Base-by-base conservation (phyloP, 1,140 invertebrate species). In the Coelopa frigida region DNA sequence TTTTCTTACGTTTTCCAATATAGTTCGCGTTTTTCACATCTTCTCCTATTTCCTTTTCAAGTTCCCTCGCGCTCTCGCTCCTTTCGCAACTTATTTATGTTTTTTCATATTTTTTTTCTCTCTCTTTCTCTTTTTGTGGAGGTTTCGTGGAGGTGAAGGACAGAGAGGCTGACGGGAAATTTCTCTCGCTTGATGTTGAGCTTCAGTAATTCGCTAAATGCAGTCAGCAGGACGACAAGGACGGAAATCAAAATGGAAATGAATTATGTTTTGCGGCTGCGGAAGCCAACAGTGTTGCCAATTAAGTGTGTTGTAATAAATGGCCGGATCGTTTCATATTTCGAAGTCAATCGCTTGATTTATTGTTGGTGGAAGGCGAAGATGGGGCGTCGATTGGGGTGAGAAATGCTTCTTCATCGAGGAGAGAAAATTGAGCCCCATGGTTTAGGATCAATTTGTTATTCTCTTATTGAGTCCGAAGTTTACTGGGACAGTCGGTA, bases 141-240 rank as follows among this genome's bases (percentile, higher is more conserved):
- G 17, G 22, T 22, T 23, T 38, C 24, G 36, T 38, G 36, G 36
- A 22, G n/a, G n/a, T n/a, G n/a, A n/a, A 38, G 14, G 24, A 38
- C 24, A 23, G 24, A 21, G 24, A 18, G 22, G 36, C n/a, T 38
- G 12, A 4, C n/a, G n/a, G n/a, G n/a, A n/a, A n/a, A n/a, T n/a
- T n/a, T n/a, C n/a, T n/a, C n/a, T n/a, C n/a, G n/a, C n/a, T 44
- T 49, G 44, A 43, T 49, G 47, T 49, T 49, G 23, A 14, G 41
- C 47, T 49, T 49, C 23, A 49, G 41, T 44, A 33, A 43, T 49
- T 44, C 47, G 38, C 47, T 49, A 49, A 49, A 49, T 44, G 47
- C 33, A 43, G 47, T 26, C n/a, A 38, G 23, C 37, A 39, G 15
- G 37, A 27, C 23, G 23, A 3, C 27, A 32, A 43, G 32, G n/a